Evolutionary conservation across 92 coral and sea anemone species (phyloP).

Genomic region (Palythoa grandis): DNA sequence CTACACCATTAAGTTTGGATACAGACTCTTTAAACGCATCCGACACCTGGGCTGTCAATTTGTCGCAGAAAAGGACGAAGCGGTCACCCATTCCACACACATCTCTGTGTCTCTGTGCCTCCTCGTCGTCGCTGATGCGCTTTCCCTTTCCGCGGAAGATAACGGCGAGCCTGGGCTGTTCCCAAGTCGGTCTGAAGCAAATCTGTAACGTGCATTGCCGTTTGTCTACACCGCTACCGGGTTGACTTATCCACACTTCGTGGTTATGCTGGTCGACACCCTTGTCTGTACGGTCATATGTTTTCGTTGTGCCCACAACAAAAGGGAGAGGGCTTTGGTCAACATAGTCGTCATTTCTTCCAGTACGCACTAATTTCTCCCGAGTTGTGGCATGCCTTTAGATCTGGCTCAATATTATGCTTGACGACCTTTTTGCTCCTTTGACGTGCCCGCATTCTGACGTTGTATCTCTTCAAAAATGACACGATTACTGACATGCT

Average conservation of each 20-base stretch:
- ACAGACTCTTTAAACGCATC: constrained; percentile 46
- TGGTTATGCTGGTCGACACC: background rate
- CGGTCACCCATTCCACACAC: constrained; percentile 24
- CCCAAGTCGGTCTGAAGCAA: constrained; percentile 48
- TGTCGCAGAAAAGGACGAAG: constrained; percentile 51
- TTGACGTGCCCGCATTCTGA: background rate
- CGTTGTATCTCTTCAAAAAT: constrained; percentile 38
- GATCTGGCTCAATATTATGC: constrained; percentile 18
- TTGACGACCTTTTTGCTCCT: constrained; percentile 16
- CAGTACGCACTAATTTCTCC: constrained; percentile 47
- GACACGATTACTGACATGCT: constrained; percentile 32
- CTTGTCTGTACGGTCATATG: background rate
- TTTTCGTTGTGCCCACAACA: background rate
- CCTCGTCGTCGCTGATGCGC: constrained; percentile 36
- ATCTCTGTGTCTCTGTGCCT: constrained; percentile 26
- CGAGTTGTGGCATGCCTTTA: constrained; percentile 47
- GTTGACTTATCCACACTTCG: background rate
- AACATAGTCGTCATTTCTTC: constrained; percentile 30
- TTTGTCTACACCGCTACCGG: constrained; percentile 35
- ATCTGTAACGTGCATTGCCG: constrained; percentile 41
- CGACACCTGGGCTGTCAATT: constrained; percentile 36
- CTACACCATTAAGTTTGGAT: constrained; percentile 31
- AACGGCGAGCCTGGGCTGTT: constrained; percentile 31
- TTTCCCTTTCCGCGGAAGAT: constrained; percentile 46
- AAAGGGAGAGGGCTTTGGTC: background rate